These are phyloP conservation scores for Zalophus californianus DNA, from an alignment of 2,797 vertebrate genomes.

Conservation along the genomic window DNA sequence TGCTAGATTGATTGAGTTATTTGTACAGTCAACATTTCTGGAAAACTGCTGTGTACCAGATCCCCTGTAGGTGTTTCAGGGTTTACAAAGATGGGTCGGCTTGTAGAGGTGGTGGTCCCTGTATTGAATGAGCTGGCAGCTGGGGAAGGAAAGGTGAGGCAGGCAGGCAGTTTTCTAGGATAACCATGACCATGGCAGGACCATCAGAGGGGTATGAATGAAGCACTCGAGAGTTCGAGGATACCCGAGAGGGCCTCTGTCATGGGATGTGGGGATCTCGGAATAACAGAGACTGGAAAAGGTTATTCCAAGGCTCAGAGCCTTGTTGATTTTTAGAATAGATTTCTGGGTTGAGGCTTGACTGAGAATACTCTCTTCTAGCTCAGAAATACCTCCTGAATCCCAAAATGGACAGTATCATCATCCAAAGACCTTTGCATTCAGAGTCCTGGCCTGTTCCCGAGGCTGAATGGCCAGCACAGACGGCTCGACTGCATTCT, in stretches of 20 bases:
- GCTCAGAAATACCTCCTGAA: slow-evolving; percentile 36
- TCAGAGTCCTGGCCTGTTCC: background rate
- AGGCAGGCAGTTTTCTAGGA: background rate
- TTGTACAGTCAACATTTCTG: background rate
- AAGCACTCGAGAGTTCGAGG: background rate
- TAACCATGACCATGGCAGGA: too few relatives aligned
- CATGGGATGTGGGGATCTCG: accelerated
- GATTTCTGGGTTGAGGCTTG: background rate
- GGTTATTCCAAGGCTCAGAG: too few relatives aligned
- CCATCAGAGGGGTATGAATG: background rate
- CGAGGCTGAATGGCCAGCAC: background rate
- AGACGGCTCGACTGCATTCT: accelerated
- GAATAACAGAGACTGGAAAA: background rate
- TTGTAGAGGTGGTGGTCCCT: too few relatives aligned
- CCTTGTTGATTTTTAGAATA: background rate
- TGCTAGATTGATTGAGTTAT: too few relatives aligned
- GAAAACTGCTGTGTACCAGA: accelerated
- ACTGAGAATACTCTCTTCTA: slow-evolving; percentile 18
- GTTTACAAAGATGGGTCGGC: accelerated
- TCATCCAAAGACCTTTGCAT: background rate
- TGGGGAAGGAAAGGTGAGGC: background rate
- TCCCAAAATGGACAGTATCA: background rate
- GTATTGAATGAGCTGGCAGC: background rate
- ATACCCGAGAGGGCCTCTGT: background rate
- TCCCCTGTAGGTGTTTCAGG: accelerated